These are phyloP conservation scores for Lithophane ornitopus DNA, from an alignment of 2,888 invertebrate species.

Conservation along the genomic window DNA sequence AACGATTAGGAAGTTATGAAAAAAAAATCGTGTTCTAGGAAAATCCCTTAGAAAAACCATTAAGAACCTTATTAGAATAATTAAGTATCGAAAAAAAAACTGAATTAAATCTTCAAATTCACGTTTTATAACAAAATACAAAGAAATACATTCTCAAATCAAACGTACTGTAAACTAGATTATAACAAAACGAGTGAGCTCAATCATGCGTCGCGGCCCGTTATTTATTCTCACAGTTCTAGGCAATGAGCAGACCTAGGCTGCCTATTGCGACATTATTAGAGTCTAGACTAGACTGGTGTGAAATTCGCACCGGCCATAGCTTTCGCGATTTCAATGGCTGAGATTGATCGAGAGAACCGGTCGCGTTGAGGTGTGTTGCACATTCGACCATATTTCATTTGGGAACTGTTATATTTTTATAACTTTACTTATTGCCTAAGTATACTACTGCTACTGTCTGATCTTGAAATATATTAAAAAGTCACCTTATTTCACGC, in stretches of 20 bases:
- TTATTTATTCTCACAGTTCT: conserved; percentile 86
- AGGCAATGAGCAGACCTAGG: conserved; percentile 77
- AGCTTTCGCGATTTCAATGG: conserved; percentile 87
- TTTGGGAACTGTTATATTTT: conserved; percentile 66
- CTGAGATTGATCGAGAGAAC: conserved; percentile 84
- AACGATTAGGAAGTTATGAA: not conserved
- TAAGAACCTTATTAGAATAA: not conserved
- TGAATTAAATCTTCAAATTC: not conserved
- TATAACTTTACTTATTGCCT: not conserved
- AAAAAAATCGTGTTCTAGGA: not conserved
- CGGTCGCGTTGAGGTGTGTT: conserved; percentile 77
- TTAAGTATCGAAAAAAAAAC: not conserved
- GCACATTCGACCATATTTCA: conserved; percentile 61
- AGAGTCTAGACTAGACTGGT: conserved; percentile 87
- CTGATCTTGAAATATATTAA: conserved; percentile 54
- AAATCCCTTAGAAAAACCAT: not conserved
- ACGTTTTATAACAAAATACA: conserved; percentile 29
- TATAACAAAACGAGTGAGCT: conserved; percentile 70
- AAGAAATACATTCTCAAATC: conserved; percentile 53
- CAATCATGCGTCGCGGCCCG: conserved; percentile 78
- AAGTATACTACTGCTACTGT: not conserved
- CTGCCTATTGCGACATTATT: conserved; percentile 81
- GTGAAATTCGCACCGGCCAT: conserved; percentile 88
- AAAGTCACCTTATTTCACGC: conserved; percentile 32
- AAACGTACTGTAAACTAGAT: conserved; percentile 62